These are phyloP conservation scores for Steinernema khuongi DNA, from an alignment of 1,140 invertebrate genomes.

Conservation along the genomic window DNA sequence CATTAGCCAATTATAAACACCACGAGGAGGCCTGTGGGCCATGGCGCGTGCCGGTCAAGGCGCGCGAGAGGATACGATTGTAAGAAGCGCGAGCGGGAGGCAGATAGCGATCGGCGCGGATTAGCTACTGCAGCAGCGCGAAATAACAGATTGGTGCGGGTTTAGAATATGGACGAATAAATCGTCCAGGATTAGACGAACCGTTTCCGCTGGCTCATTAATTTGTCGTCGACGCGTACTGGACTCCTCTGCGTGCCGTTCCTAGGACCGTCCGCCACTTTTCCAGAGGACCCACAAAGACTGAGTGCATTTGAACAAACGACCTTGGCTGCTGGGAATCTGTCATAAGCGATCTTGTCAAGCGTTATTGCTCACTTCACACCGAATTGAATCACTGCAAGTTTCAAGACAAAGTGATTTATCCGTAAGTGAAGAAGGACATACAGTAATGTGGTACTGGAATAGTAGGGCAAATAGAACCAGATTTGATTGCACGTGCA, in stretches of 20 bases:
- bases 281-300: not conserved
- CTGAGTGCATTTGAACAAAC: not conserved
- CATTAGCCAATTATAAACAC: constrained; percentile 17
- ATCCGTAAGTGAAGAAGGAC: too few relatives aligned
- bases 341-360: not conserved
- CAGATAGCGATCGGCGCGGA: constrained; percentile 5
- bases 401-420: too few relatives aligned
- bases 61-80: too few relatives aligned
- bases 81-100: not conserved
- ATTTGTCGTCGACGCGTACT: not conserved
- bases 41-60: not conserved
- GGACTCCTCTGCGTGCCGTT: not conserved
- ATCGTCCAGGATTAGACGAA: not conserved
- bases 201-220: not conserved
- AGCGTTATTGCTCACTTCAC: not conserved
- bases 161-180: constrained; percentile 3
- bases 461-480: too few relatives aligned
- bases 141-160: constrained; percentile 15
- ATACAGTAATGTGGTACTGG: too few relatives aligned
- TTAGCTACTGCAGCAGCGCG: not conserved
- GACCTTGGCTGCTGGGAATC: not conserved
- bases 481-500: too few relatives aligned
- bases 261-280: not conserved
- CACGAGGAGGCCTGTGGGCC: not conserved
- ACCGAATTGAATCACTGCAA: too few relatives aligned